These are phyloP conservation scores for Trisateles emortualis DNA, from an alignment of 2,888 invertebrate genomes.

Conservation along the genomic window DNA sequence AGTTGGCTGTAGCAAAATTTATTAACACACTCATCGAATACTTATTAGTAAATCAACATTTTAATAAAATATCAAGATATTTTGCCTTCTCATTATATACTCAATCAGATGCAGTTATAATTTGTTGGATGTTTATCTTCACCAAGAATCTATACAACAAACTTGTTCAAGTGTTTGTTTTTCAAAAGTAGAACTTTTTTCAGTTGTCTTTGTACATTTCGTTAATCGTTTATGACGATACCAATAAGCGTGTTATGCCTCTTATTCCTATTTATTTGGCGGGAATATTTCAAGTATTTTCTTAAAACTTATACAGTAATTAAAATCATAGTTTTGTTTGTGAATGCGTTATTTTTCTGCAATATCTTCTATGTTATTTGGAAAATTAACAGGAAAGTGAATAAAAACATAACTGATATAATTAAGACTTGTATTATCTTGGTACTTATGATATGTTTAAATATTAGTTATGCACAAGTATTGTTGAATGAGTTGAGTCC, in stretches of 20 bases:
- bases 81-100: slow-evolving; percentile 51
- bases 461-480: slow-evolving; percentile 68
- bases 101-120: slow-evolving; percentile 62
- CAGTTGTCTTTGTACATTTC: slow-evolving; percentile 47
- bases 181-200: slow-evolving; percentile 49
- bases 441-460: slow-evolving; percentile 61
- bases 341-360: slow-evolving; percentile 62
- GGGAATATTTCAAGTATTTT: slow-evolving; percentile 20
- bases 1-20: slow-evolving; percentile 63
- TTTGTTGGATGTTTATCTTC: slow-evolving; percentile 72
- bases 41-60: slow-evolving; percentile 27
- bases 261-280: slow-evolving; percentile 10
- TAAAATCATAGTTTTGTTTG: slow-evolving; percentile 59
- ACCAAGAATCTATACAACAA: slow-evolving; percentile 72
- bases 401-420: slow-evolving; percentile 25
- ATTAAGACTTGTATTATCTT: slow-evolving; percentile 52
- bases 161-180: slow-evolving; percentile 62
- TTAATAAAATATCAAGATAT: slow-evolving; percentile 10
- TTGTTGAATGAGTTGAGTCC: slow-evolving; percentile 59
- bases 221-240: slow-evolving; percentile 57
- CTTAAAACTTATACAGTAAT: slow-evolving; percentile 53
- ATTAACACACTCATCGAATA: slow-evolving; percentile 59
- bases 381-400: slow-evolving; percentile 9
- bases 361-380: slow-evolving; percentile 64
- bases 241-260: slow-evolving; percentile 56